Percentiles rank a stretch among this genome's conserved stretches.
Evolutionary conservation across 1,140 invertebrate genomes (phyloP).

Genomic region (Thrips palmi): DNA sequence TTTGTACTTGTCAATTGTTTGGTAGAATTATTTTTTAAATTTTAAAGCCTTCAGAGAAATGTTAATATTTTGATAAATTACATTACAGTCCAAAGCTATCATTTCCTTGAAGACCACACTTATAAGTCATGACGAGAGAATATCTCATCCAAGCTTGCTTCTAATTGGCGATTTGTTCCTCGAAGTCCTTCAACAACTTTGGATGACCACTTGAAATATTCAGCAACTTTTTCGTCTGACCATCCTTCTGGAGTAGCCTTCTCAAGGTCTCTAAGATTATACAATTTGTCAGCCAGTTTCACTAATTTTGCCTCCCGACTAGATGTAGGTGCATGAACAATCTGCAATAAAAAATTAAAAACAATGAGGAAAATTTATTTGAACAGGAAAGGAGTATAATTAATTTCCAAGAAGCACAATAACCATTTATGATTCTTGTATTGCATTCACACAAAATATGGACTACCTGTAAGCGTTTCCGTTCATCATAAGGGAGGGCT

Average conservation of each 20-base stretch:
- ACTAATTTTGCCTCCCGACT: constrained; percentile 56
- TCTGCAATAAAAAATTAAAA: constrained; percentile 41
- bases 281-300: constrained; percentile 70
- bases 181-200: constrained; percentile 45
- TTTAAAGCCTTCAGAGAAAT: too few relatives aligned
- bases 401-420: too few relatives aligned
- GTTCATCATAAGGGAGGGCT: constrained; percentile 34
- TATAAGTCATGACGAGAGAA: too few relatives aligned
- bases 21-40: too few relatives aligned
- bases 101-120: too few relatives aligned
- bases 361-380: neutral
- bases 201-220: constrained; percentile 57
- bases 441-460: too few relatives aligned
- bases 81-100: too few relatives aligned
- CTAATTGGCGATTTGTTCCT: constrained; percentile 43
- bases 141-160: constrained; percentile 39
- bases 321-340: constrained; percentile 36
- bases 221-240: constrained; percentile 33
- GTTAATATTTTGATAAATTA: too few relatives aligned
- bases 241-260: constrained; percentile 40
- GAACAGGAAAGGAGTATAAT: too few relatives aligned
- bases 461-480: constrained; percentile 43
- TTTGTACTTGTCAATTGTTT: too few relatives aligned
- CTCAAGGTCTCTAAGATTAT: constrained; percentile 62
- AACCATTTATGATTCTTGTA: too few relatives aligned